Percentiles rank a stretch among this genome's conserved stretches.
Conservation (phyloP, 92 coral and sea anemone species). For the Epizoanthus fatuus region DNA sequence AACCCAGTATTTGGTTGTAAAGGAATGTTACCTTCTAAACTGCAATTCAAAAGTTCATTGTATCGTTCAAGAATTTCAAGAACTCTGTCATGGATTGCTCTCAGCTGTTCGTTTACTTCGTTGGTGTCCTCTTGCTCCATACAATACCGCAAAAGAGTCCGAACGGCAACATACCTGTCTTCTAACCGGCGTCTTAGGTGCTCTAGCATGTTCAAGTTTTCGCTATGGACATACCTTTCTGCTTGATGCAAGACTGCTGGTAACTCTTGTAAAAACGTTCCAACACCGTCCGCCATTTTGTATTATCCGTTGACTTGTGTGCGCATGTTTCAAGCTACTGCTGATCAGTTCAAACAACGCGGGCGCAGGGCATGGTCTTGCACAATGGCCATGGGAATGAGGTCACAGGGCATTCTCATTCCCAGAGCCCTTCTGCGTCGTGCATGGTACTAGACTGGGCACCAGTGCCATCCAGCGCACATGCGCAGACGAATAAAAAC, state of each 20-base stretch:
- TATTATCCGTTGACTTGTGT: too few relatives aligned
- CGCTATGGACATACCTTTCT: constrained; percentile 57
- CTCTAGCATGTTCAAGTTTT: constrained; percentile 49
- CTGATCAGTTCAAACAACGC: too few relatives aligned
- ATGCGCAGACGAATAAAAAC: too few relatives aligned
- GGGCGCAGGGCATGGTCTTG: too few relatives aligned
- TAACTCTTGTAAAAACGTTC: constrained; percentile 42
- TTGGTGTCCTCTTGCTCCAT: constrained; percentile 41
- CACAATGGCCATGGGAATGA: too few relatives aligned
- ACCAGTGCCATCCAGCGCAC: too few relatives aligned
- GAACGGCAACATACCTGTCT: constrained; percentile 41
- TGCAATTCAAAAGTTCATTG: constrained; percentile 41
- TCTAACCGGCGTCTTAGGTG: constrained; percentile 54
- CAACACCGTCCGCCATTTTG: constrained; percentile 45
- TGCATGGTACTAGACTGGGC: too few relatives aligned
- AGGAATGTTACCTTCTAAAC: constrained; percentile 21
- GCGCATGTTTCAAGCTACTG: too few relatives aligned
- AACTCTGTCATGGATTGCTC: constrained; percentile 37
- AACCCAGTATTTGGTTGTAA: constrained; percentile 7
- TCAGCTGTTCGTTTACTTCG: constrained; percentile 21
- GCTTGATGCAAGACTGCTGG: constrained; percentile 49
- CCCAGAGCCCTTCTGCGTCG: too few relatives aligned
- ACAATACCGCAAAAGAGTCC: constrained; percentile 53
- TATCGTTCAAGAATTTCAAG: constrained; percentile 40
- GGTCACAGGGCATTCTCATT: too few relatives aligned